Conservation (phyloP, 2,888 invertebrate species). For the Schizaphis graminum region DNA sequence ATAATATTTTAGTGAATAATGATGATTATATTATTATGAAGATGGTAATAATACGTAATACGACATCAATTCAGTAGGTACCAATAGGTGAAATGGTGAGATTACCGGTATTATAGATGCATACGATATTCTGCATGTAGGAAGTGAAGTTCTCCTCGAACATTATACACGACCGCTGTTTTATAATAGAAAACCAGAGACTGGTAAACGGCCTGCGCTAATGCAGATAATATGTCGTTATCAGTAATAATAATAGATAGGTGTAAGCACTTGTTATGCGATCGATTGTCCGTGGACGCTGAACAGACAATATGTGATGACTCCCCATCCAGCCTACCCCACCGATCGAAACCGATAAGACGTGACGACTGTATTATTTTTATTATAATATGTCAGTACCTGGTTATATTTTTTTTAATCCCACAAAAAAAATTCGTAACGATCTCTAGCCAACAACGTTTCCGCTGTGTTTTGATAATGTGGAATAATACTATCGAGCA, state of each 20-base stretch:
- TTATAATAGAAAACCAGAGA: background rate
- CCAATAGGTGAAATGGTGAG: background rate
- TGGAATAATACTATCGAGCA: background rate
- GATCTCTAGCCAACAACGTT: background rate
- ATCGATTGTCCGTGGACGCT: slow-evolving; percentile 10
- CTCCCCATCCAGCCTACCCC: background rate
- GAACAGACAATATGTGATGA: slow-evolving; percentile 22
- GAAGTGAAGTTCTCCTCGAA: background rate
- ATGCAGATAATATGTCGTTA: background rate
- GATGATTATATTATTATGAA: background rate
- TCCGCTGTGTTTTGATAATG: background rate
- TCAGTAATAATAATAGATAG: background rate
- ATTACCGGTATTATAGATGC: background rate
- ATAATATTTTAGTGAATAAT: background rate
- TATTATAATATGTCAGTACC: background rate
- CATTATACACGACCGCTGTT: slow-evolving; percentile 23
- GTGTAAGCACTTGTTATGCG: background rate
- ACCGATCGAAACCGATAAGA: slow-evolving; percentile 8
- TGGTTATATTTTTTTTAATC: background rate
- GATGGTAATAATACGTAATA: background rate
- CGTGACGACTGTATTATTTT: slow-evolving; percentile 8
- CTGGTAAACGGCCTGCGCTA: background rate
- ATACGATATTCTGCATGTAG: background rate
- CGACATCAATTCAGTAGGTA: background rate
- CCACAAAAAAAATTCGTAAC: slow-evolving; percentile 15